phyloP scores from a whole-genome alignment of 2,888 invertebrate species.

The Nudaria mundana region DNA sequence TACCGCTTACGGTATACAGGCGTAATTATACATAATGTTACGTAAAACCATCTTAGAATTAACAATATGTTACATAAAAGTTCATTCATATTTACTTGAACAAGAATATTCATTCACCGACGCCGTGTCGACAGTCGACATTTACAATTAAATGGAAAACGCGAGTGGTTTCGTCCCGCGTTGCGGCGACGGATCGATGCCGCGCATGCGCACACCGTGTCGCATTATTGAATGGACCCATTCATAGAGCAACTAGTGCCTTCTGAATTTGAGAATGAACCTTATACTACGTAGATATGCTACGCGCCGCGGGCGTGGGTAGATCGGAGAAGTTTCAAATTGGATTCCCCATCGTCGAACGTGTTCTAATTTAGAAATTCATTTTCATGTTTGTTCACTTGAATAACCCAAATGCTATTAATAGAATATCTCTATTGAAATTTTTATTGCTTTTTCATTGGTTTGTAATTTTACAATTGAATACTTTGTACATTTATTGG shows the following conservation, averaged over 20 bases:
- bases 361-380: conserved; percentile 11
- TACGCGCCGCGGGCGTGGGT: conserved; percentile 30
- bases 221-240: conserved; percentile 65
- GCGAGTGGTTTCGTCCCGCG: conserved; percentile 29
- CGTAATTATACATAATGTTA: too few relatives aligned
- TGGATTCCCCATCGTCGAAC: conserved; percentile 11
- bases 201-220: conserved; percentile 48
- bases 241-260: conserved; percentile 69
- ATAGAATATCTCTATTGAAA: too few relatives aligned
- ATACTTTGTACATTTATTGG: too few relatives aligned
- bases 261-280: conserved; percentile 65
- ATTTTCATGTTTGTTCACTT: too few relatives aligned
- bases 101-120: conserved; percentile 1
- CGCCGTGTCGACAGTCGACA: conserved; percentile 18
- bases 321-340: conserved; percentile 9
- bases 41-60: too few relatives aligned
- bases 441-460: too few relatives aligned
- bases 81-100: conserved; percentile 1
- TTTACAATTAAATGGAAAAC: conserved; percentile 23
- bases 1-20: too few relatives aligned
- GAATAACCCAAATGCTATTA: too few relatives aligned
- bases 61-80: not conserved
- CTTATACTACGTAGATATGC: conserved; percentile 34
- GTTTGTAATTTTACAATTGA: too few relatives aligned
- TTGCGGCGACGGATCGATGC: conserved; percentile 49